Evolutionary conservation across 1,140 invertebrate species (phyloP), one percentile per base, ranked within the genome.

Genomic region (Neodiprion pinetum): DNA sequence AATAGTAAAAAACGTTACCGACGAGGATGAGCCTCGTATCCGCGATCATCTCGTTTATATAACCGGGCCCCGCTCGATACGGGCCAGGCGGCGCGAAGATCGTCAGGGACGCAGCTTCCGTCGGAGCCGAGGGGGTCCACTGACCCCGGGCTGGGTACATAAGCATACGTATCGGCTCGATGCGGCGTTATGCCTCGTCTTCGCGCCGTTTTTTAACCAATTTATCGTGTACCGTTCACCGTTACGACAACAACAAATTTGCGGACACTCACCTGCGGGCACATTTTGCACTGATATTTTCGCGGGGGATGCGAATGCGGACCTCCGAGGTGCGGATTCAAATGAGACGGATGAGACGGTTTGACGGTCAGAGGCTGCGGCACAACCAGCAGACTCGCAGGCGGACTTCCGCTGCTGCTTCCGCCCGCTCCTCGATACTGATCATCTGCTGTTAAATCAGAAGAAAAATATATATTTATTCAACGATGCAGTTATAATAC

Each of bases 251-350:
- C 28, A 40, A 40, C 28, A 40, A 40, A 40, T 40, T 40, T 40
- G 1, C 28, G 28, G 28, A 40, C 28, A 89, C 95, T 92, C 89
- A 99, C 97, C 96, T 98, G 96, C 78, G 97, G 97, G 89, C 97
- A 99, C 97, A 99, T 98, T 90, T 98, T 98, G 93, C 97, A 99
- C 87, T 97, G 96, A 90, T 98, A 98, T 87, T 97, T 97, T 87
- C 94, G 87, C 48, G 87, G 91, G 76, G 89, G 91, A 82, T 87
- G 87, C 73, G 87, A 87, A 72, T 88, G 87, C 7, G 86, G 86
- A 66, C 86, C 88, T 70, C 83, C 83, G 67, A 89, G 82, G 79
- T 88, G 87, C 69, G 87, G 86, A 75, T 89, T 89, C 74, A 88
- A 76, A 77, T 88, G 88, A 74, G 87, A 85, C 70, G 86, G 85